Conservation (phyloP, 1,140 invertebrate species). For the Microplitis demolitor region DNA sequence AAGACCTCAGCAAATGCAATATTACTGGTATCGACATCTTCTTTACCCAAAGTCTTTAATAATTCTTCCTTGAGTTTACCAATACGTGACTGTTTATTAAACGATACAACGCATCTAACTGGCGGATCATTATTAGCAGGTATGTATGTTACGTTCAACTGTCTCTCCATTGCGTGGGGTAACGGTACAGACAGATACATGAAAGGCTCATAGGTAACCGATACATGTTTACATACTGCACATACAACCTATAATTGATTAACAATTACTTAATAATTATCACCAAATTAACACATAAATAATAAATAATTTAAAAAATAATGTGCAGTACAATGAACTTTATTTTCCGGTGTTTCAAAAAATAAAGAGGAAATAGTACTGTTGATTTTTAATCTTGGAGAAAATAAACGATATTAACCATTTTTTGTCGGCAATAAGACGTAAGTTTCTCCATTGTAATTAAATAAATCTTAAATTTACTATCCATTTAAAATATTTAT, state of each 20-base stretch:
- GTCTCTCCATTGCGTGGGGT: conserved; percentile 71
- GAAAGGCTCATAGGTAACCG: conserved; percentile 76
- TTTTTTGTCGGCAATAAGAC: conserved; percentile 32
- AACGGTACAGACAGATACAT: conserved; percentile 77
- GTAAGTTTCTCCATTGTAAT: conserved; percentile 33
- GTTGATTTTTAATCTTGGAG: conserved; percentile 44
- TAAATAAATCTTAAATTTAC: background rate
- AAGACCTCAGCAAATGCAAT: conserved; percentile 70
- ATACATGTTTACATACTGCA: conserved; percentile 70
- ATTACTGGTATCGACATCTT: conserved; percentile 52
- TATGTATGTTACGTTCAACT: conserved; percentile 69
- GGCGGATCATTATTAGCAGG: conserved; percentile 58
- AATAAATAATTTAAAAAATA: background rate
- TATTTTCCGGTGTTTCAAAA: conserved; percentile 28
- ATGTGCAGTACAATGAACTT: conserved; percentile 37
- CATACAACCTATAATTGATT: conserved; percentile 68
- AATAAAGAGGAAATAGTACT: conserved; percentile 41
- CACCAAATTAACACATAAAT: background rate
- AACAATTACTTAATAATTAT: conserved; percentile 14
- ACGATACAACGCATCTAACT: conserved; percentile 64
- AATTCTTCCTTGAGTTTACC: conserved; percentile 65
- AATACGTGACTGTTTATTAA: conserved; percentile 69
- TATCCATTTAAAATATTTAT: no score
- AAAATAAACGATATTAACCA: conserved; percentile 37
- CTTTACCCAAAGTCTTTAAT: conserved; percentile 53